These are phyloP conservation scores for Eleutherodactylus coqui DNA, from an alignment of 2,797 vertebrate genomes.

Conservation along the genomic window DNA sequence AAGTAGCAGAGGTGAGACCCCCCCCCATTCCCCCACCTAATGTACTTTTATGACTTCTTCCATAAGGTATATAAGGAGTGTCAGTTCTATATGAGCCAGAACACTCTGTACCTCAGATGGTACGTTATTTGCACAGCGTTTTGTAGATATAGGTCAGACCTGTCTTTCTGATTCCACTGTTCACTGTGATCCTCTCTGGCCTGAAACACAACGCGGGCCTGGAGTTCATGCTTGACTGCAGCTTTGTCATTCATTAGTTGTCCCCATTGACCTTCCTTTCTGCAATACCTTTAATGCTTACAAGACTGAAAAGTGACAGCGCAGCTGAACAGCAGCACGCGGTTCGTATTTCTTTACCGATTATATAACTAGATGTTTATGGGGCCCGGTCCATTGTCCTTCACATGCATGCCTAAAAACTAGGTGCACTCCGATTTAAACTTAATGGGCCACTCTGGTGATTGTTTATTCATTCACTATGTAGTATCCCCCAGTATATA, in stretches of 20 bases:
- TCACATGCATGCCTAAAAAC: neutral
- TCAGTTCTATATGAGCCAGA: neutral
- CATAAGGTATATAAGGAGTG: no score
- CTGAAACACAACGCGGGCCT: constrained; percentile 9
- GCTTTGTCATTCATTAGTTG: constrained; percentile 47
- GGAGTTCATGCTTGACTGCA: constrained; percentile 40
- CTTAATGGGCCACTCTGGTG: no score
- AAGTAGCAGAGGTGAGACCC: no score
- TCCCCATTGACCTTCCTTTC: constrained; percentile 50
- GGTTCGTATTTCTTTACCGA: neutral
- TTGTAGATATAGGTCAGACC: neutral
- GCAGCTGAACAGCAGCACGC: neutral
- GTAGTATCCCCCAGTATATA: no score
- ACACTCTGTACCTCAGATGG: neutral
- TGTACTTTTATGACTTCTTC: no score
- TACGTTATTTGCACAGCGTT: neutral
- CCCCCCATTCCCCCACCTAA: no score
- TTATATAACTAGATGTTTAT: constrained; percentile 25
- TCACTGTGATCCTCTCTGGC: constrained; percentile 31
- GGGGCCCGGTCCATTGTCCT: neutral
- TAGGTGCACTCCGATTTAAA: no score
- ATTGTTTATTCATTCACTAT: no score
- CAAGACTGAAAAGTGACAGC: constrained; percentile 22
- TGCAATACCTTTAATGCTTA: constrained; percentile 17
- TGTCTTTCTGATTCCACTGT: constrained; percentile 42